Conservation (phyloP, 1,140 invertebrate species). For the Oncopeltus fasciatus region DNA sequence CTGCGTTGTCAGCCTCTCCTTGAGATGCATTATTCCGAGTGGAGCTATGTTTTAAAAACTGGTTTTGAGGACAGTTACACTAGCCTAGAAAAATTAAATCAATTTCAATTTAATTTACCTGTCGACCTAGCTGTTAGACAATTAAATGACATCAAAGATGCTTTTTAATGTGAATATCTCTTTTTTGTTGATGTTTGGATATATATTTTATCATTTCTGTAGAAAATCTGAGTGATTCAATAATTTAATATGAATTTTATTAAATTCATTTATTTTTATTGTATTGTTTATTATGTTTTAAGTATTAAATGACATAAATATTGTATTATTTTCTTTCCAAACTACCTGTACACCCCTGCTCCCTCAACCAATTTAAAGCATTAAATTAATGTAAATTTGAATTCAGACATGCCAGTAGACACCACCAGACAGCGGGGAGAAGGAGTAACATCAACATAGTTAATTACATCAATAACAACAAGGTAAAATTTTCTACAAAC, state of each 20-base stretch:
- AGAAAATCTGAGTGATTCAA: background rate
- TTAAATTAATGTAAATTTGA: background rate
- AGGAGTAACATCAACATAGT: conserved; percentile 14
- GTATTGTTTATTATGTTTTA: too few relatives aligned
- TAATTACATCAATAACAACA: conserved; percentile 16
- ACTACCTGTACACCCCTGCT: too few relatives aligned
- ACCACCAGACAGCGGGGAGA: background rate
- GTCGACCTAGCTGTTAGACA: conserved; percentile 89
- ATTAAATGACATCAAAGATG: conserved; percentile 95
- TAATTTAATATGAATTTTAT: background rate
- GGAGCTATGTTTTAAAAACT: conserved; percentile 90
- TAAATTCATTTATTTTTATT: too few relatives aligned
- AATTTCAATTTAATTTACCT: conserved; percentile 81
- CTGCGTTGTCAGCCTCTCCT: conserved; percentile 76
- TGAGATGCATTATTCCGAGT: conserved; percentile 80
- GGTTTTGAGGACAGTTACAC: conserved; percentile 91
- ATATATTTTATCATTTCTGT: background rate
- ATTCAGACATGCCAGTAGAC: background rate
- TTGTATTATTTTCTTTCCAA: too few relatives aligned
- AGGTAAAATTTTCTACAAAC: conserved; percentile 10
- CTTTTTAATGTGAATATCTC: conserved; percentile 46
- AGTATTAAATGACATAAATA: too few relatives aligned
- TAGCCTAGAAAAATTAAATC: conserved; percentile 72
- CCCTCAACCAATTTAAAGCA: too few relatives aligned
- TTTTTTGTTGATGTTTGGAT: background rate